Base-by-base conservation (phyloP, 2,797 vertebrate species). In the Cuculus canorus region DNA sequence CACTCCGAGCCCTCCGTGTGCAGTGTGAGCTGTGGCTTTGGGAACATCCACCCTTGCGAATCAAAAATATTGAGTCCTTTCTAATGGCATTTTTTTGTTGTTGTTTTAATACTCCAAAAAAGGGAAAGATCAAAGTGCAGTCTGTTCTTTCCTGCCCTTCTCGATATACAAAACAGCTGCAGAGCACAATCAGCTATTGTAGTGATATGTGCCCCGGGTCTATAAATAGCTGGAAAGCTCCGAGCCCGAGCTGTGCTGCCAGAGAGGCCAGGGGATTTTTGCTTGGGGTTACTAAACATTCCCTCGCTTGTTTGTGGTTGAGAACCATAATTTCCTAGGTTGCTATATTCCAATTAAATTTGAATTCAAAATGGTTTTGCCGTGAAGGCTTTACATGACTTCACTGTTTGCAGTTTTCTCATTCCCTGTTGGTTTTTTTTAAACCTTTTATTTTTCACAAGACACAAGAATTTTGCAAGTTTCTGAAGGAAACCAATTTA, bases 81-180 rank as follows among this genome's bases (percentile, higher is more conserved):
- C 54, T 86, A 92, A 91, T 95, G 95, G 86, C 95, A 96, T 94
- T 96, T 97, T 97, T 89, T 94, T 17, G 91, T 97, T 97, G 96
- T 97, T 97, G 97, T 97, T 97, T 97, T 90, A 96, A 93, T 96
- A 82, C 92, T 95, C 96, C 86, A 95, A 93, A 97, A 97, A 97
- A 97, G 96, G 96, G 95, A 96, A 97, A 96, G 96, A 97, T 97
- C 97, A 96, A 97, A 97, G 97, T 95, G 90, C 96, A 96, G 95
- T 30, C 96, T 97, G 97, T 96, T 96, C 94, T 94, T 95, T 94
- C 91, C 95, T 96, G 92, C 95, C 93, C 82, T 96, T 96, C 93
- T 94, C 86, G 89, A 97, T 95, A 95, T 23, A 95, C 96, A 96
- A 95, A 93, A 89, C 96, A 97, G 97, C 98, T 97, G 97, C 94